Evolutionary conservation across 1,140 invertebrate species (phyloP).

Genomic region (Akabosia matsudoensis): DNA sequence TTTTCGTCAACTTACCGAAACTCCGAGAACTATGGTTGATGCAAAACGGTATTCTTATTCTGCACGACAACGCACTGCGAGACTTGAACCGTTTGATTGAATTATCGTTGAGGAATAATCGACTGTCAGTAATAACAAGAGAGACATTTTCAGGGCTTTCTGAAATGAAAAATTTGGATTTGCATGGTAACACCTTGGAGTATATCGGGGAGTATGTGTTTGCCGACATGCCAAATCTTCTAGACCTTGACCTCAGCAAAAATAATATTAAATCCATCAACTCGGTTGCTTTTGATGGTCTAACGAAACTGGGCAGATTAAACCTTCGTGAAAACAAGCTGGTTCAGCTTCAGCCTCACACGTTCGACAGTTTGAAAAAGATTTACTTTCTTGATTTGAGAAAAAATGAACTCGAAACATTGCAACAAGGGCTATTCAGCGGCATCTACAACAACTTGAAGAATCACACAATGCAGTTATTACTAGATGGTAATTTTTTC

Average conservation of each 20-base stretch:
- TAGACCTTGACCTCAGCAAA: slow-evolving; percentile 67
- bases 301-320: slow-evolving; percentile 64
- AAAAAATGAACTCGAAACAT: slow-evolving; percentile 67
- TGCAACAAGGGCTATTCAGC: slow-evolving; percentile 67
- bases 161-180: slow-evolving; percentile 62
- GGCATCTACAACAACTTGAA: slow-evolving; percentile 72
- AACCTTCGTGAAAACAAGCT: slow-evolving; percentile 70
- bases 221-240: slow-evolving; percentile 65
- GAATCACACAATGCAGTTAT: slow-evolving; percentile 65
- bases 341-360: slow-evolving; percentile 60
- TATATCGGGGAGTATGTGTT: slow-evolving; percentile 71
- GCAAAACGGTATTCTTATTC: slow-evolving; percentile 67
- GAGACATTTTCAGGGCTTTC: slow-evolving; percentile 66
- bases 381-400: slow-evolving; percentile 68
- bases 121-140: slow-evolving; percentile 63
- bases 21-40: slow-evolving; percentile 64
- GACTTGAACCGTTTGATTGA: slow-evolving; percentile 63
- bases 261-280: slow-evolving; percentile 68
- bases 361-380: slow-evolving; percentile 63
- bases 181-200: slow-evolving; percentile 64
- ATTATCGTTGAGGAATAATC: slow-evolving; percentile 67
- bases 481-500: slow-evolving; percentile 64
- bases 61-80: slow-evolving; percentile 68
- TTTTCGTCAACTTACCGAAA: slow-evolving; percentile 67
- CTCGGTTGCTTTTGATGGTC: slow-evolving; percentile 66